phyloP scores from a whole-genome alignment of 2,113 vertebrate species.

The Hyaena hyaena region DNA sequence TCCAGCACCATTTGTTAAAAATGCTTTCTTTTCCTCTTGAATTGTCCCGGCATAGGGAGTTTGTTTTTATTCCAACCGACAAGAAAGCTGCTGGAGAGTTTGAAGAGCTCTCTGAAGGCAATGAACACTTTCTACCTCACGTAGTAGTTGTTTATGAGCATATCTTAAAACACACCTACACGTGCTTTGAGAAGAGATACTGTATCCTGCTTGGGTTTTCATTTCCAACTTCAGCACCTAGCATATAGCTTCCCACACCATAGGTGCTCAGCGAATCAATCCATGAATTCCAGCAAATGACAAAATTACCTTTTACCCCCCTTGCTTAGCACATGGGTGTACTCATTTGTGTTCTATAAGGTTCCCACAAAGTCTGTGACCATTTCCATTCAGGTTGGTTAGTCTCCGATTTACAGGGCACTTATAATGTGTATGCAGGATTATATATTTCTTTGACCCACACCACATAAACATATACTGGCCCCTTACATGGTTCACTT shows the following conservation, averaged over 20 bases:
- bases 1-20: background rate
- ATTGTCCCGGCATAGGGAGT: background rate
- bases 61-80: constrained; percentile 8
- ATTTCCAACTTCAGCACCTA: background rate
- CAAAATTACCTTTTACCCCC: background rate
- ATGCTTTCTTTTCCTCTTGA: background rate
- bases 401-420: background rate
- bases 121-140: background rate
- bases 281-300: background rate
- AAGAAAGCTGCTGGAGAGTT: background rate
- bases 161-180: background rate
- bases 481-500: constrained; percentile 58
- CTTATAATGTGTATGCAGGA: constrained; percentile 21
- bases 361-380: background rate
- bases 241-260: background rate
- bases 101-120: background rate
- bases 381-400: background rate
- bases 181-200: background rate
- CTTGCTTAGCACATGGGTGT: background rate
- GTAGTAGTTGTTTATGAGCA: background rate
- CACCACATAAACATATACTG: constrained; percentile 63
- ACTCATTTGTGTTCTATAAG: background rate
- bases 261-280: background rate
- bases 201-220: background rate
- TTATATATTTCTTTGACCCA: constrained; percentile 60